phyloP scores from a whole-genome alignment of 2,888 invertebrate genomes.

The Archaeoteleia sp. region DNA sequence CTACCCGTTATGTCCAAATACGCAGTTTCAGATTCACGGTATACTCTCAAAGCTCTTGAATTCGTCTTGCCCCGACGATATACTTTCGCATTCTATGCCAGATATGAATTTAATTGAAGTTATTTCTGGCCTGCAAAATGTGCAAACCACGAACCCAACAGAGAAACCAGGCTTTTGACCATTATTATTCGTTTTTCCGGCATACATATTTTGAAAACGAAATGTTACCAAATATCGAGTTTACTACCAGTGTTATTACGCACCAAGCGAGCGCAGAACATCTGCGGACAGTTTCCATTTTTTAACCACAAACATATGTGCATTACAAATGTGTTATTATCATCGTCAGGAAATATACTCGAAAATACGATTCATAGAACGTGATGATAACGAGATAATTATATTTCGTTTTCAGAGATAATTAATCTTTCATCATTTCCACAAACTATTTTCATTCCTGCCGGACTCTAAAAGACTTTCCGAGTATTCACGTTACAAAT shows the following conservation, averaged over 20 bases:
- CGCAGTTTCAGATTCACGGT: slow-evolving; percentile 22
- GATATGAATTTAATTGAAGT: slow-evolving; percentile 44
- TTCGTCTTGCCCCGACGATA: slow-evolving; percentile 33
- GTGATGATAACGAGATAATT: no score
- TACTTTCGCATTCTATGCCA: slow-evolving; percentile 32
- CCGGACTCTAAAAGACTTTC: no score
- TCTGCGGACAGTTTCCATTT: no score
- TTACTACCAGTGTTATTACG: slow-evolving; percentile 18
- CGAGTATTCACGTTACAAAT: no score
- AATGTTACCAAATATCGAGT: slow-evolving; percentile 29
- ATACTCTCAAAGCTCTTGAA: slow-evolving; percentile 15
- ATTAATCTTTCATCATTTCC: no score
- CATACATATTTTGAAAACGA: slow-evolving; percentile 6
- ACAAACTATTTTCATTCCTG: no score
- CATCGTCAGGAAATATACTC: no score
- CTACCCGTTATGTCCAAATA: no score
- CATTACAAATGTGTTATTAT: no score
- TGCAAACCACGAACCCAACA: slow-evolving; percentile 20
- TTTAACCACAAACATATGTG: no score
- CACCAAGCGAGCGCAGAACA: slow-evolving; percentile 7
- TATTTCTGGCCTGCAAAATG: slow-evolving; percentile 33
- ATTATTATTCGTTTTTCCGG: slow-evolving; percentile 16
- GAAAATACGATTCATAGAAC: no score
- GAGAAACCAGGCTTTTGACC: neutral
- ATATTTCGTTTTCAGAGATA: no score